phyloP scores from a whole-genome alignment of 2,888 invertebrate genomes.

The Lamellibrachia columna region DNA sequence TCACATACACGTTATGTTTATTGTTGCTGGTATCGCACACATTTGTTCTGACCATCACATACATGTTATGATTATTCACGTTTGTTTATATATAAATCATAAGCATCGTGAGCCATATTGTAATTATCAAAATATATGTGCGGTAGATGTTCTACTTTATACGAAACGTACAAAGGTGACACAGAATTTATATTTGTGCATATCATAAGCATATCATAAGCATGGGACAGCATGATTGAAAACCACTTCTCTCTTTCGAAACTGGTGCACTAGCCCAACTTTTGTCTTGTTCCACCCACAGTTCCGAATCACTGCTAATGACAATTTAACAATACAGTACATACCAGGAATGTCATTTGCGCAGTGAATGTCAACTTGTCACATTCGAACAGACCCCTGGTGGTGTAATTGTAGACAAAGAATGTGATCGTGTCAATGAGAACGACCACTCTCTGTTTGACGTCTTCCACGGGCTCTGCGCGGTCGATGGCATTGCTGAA shows the following conservation, averaged over 20 bases:
- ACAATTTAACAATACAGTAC: background rate
- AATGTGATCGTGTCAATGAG: slow-evolving; percentile 94
- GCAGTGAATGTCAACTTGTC: slow-evolving; percentile 96
- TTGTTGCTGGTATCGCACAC: background rate
- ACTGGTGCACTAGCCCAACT: no score
- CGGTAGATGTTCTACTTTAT: background rate
- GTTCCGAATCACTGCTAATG: background rate
- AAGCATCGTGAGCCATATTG: background rate
- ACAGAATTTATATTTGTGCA: background rate
- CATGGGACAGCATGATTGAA: background rate
- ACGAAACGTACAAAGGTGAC: background rate
- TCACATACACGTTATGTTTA: background rate
- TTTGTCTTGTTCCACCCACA: background rate
- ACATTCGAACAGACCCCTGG: slow-evolving; percentile 92
- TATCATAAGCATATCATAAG: background rate
- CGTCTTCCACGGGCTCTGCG: slow-evolving; percentile 84
- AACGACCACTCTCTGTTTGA: slow-evolving; percentile 82
- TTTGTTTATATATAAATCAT: background rate
- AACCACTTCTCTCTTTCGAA: no score
- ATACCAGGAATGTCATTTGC: slow-evolving; percentile 94
- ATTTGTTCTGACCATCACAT: background rate
- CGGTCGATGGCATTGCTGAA: slow-evolving; percentile 94
- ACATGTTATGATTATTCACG: background rate
- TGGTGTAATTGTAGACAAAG: slow-evolving; percentile 94
- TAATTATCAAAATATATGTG: background rate